Evolutionary conservation across 1,140 invertebrate genomes (phyloP), one percentile per base, ranked within the genome.

Genomic region (Drosophila subobscura): DNA sequence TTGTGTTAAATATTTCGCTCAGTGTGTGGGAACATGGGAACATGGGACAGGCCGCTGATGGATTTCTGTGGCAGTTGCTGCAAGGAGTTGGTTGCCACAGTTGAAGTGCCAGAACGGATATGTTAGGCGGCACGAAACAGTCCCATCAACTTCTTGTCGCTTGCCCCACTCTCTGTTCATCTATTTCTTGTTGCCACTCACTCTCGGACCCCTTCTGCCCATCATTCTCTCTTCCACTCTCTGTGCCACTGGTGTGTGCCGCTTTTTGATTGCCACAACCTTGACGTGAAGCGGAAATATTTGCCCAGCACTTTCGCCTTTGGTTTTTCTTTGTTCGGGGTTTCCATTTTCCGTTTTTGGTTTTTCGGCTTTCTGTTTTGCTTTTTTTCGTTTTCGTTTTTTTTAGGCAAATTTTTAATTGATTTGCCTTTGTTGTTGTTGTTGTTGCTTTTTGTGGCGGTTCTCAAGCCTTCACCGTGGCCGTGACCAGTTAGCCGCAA

Each of bases 391-490:
- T 51, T 46, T 40, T 51, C 10, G 27, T 10, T 23, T 42, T 49
- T 50, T 63, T 50, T 42, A 66, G 56, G 42, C 66, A 79, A 44
- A 70, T 57, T 80, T 88, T 89, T 84, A 88, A 88, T 88, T 89
- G 84, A 89, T 88, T 88, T 77, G 75, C 65, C 59, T 74, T 65
- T 67, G 10, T 41, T 50, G 52, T 47, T 50, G 50, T 12, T 23
- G 29, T 27, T 8, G 40, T 12, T 22, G 29, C 47, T 14, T 23
- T 25, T 52, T 46, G 41, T 45, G 16, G 44, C 10, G 57, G 42
- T n/a, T 41, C 37, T 58, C 54, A 77, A 51, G 76, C 84, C 85
- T 89, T 89, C 85, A 88, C 80, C 79, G 73, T 89, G 84, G 85
- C 84, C 84, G 65, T 89, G 85, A 89, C 84, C 85, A 84, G 84